Conservation (phyloP, 2,113 vertebrate species). For the Irena cyanogastra region DNA sequence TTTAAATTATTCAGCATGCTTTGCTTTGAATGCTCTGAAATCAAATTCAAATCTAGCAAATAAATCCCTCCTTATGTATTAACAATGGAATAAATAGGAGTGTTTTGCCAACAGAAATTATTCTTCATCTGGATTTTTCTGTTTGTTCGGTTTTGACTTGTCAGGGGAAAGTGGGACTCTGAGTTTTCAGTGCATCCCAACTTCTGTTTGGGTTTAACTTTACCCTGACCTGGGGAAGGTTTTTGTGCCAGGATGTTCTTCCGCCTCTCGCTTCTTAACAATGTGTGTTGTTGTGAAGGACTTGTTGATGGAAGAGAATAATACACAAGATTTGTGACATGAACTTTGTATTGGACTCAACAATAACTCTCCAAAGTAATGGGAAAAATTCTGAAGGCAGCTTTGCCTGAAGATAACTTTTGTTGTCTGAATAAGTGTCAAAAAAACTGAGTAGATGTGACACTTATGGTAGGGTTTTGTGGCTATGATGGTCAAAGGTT, state of each 20-base stretch:
- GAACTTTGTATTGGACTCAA: neutral
- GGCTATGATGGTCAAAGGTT: neutral
- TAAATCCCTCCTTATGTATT: slow-evolving; percentile 37
- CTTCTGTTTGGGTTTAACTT: neutral
- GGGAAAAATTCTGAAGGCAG: neutral
- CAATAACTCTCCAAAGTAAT: neutral
- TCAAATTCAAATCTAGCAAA: slow-evolving; percentile 30
- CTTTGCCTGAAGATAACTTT: neutral
- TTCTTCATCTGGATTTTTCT: neutral
- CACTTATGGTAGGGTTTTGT: accelerated
- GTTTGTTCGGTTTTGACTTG: neutral
- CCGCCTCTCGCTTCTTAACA: neutral
- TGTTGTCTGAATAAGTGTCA: neutral
- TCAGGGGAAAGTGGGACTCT: neutral
- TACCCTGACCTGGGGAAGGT: neutral
- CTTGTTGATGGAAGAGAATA: neutral
- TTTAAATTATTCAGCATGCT: slow-evolving; percentile 31
- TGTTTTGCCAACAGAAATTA: neutral
- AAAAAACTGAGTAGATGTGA: neutral
- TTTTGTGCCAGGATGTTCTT: neutral
- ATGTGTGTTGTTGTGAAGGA: neutral
- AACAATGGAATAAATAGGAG: neutral
- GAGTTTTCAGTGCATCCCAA: neutral
- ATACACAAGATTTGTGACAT: neutral
- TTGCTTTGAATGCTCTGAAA: slow-evolving; percentile 39